Percentiles rank a stretch among this genome's conserved stretches.
Conservation (phyloP, 2,888 invertebrate species). For the Troides helena region DNA sequence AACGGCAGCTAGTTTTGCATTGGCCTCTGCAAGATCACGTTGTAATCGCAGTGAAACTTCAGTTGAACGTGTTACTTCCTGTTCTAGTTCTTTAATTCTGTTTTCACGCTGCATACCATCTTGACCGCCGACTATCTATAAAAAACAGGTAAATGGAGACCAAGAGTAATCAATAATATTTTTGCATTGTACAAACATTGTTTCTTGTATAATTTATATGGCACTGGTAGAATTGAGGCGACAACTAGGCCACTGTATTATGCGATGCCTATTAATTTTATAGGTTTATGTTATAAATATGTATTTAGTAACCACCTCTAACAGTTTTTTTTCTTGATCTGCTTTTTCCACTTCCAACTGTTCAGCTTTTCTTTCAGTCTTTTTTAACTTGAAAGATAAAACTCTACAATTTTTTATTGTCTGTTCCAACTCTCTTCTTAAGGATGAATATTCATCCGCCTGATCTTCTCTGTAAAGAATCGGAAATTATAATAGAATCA, state of each 20-base stretch:
- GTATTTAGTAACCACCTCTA: conserved; percentile 60
- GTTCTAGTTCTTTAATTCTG: conserved; percentile 89
- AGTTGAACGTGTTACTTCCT: conserved; percentile 90
- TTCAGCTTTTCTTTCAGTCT: conserved; percentile 94
- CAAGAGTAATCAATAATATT: neutral
- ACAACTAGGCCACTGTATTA: neutral
- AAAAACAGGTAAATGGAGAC: neutral
- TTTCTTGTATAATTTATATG: neutral
- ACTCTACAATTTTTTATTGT: conserved; percentile 99
- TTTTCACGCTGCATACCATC: conserved; percentile 82
- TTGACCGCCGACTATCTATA: conserved; percentile 78
- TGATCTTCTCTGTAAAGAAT: conserved; percentile 90
- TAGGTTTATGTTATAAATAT: neutral
- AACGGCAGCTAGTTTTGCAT: conserved; percentile 74
- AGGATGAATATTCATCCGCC: conserved; percentile 95
- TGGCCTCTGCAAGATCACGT: conserved; percentile 84
- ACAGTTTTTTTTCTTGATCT: conserved; percentile 84
- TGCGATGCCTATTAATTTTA: neutral
- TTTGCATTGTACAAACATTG: neutral
- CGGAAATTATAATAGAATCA: neutral
- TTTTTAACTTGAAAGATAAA: conserved; percentile 97
- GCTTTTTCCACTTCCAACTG: conserved; percentile 92
- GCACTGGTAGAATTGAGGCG: neutral
- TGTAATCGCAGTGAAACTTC: conserved; percentile 86
- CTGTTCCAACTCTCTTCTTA: conserved; percentile 97